These are phyloP conservation scores for Ranitomeya imitator DNA, from an alignment of 2,113 vertebrate genomes.

Conservation along the genomic window DNA sequence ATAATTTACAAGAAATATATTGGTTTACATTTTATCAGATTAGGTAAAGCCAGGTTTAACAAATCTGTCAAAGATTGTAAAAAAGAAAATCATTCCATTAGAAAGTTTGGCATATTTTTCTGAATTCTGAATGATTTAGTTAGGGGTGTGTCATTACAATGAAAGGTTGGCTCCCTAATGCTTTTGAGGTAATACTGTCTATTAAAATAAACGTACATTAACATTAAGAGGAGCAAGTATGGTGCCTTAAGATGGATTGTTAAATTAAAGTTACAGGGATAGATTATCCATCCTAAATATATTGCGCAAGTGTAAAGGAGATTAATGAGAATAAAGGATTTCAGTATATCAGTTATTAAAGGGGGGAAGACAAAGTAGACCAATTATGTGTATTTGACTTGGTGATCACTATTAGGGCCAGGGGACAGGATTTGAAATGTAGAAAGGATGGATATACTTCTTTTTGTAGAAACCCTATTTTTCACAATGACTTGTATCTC, in stretches of 20 bases:
- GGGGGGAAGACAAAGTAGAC: constrained; percentile 46
- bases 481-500: constrained; percentile 34
- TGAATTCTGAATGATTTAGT: not conserved
- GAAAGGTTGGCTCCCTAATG: constrained; percentile 29
- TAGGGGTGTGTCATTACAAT: not conserved
- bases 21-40: not conserved
- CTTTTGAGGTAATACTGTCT: constrained; percentile 40
- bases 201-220: constrained; percentile 50
- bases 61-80: not conserved
- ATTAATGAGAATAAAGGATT: constrained; percentile 55
- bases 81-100: not conserved
- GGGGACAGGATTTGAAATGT: constrained; percentile 48
- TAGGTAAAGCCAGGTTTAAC: not conserved
- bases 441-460: constrained; percentile 34
- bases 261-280: constrained; percentile 54
- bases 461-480: constrained; percentile 38
- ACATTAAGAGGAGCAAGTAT: not conserved
- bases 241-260: constrained; percentile 53
- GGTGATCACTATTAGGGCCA: constrained; percentile 49
- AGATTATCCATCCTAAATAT: constrained; percentile 56
- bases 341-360: constrained; percentile 52
- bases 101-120: not conserved
- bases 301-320: constrained; percentile 54
- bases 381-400: constrained; percentile 53
- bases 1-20: not conserved